Percentiles rank a stretch among this genome's conserved stretches.
Evolutionary conservation across 2,113 vertebrate genomes (phyloP).

Genomic region (Acanthochromis polyacanthus): DNA sequence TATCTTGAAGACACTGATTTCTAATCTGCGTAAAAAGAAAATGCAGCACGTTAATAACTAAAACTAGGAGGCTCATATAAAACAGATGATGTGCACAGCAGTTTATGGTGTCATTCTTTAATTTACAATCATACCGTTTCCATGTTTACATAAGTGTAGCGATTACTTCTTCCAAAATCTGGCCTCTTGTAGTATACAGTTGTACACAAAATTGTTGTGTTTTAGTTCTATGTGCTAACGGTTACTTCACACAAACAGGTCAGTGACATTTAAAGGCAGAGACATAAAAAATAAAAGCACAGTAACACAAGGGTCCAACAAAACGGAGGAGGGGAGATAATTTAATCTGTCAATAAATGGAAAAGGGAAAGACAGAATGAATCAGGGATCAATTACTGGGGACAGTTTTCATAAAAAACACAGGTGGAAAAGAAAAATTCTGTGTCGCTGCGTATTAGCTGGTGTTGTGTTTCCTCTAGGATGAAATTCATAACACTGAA

Average conservation of each 20-base stretch:
- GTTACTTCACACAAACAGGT: slow-evolving; percentile 35
- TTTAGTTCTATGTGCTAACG: slow-evolving; percentile 50
- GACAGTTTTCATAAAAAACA: slow-evolving; percentile 14
- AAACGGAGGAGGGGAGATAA: not conserved
- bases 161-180: slow-evolving; percentile 37
- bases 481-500: slow-evolving; percentile 46
- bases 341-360: not conserved
- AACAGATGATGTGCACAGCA: slow-evolving; percentile 8
- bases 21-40: too few species aligned
- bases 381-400: not conserved
- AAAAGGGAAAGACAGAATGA: not conserved
- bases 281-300: slow-evolving; percentile 4
- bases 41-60: too few species aligned
- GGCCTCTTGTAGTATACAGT: slow-evolving; percentile 38
- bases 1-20: too few species aligned
- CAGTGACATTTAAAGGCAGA: slow-evolving; percentile 4
- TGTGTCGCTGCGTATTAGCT: slow-evolving; percentile 49
- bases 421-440: not conserved
- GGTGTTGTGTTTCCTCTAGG: slow-evolving; percentile 32
- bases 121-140: slow-evolving; percentile 70
- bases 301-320: not conserved
- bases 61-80: not conserved
- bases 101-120: slow-evolving; percentile 60
- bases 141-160: slow-evolving; percentile 51
- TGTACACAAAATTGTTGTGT: slow-evolving; percentile 29